phyloP scores from a whole-genome alignment of 2,797 vertebrate species.

The Nannoperca obscura region DNA sequence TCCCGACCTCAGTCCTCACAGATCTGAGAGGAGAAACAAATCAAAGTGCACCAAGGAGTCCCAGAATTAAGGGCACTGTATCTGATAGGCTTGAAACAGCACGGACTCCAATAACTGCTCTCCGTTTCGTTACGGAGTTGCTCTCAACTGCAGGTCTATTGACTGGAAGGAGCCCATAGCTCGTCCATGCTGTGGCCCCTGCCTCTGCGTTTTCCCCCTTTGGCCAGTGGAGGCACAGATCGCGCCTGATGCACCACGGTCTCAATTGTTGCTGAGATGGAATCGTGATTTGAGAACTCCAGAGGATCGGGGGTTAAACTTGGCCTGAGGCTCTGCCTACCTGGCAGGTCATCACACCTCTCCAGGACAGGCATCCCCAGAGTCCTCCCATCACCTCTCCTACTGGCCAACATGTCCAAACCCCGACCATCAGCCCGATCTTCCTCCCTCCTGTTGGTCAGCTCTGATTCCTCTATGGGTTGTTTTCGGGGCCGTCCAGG shows the following conservation, averaged over 20 bases:
- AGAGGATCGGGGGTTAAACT: slow-evolving; percentile 86
- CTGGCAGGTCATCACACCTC: slow-evolving; percentile 93
- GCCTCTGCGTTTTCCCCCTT: slow-evolving; percentile 86
- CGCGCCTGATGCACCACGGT: slow-evolving; percentile 95
- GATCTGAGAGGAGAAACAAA: slow-evolving; percentile 70
- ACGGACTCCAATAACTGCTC: slow-evolving; percentile 54
- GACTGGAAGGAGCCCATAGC: slow-evolving; percentile 78
- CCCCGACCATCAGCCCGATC: slow-evolving; percentile 43
- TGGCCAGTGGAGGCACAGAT: slow-evolving; percentile 64
- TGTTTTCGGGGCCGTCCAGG: slow-evolving; percentile 95
- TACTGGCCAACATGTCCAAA: slow-evolving; percentile 60
- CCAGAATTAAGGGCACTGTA: slow-evolving; percentile 72
- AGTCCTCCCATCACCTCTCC: slow-evolving; percentile 87
- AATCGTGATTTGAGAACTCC: slow-evolving; percentile 91
- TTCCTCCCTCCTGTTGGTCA: slow-evolving; percentile 49
- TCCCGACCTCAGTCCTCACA: slow-evolving; percentile 69
- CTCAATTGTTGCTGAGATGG: slow-evolving; percentile 95
- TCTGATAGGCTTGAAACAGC: slow-evolving; percentile 59
- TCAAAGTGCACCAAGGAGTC: slow-evolving; percentile 82
- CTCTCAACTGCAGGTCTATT: slow-evolving; percentile 71
- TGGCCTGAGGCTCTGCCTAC: slow-evolving; percentile 88
- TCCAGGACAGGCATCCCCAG: slow-evolving; percentile 96
- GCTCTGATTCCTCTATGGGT: slow-evolving; percentile 78
- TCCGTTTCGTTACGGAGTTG: slow-evolving; percentile 35
- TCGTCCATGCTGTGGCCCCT: slow-evolving; percentile 86